Percentiles rank a stretch among this genome's conserved stretches.
phyloP scores from a whole-genome alignment of 2,888 invertebrate species.

The Loripinus fragilis region DNA sequence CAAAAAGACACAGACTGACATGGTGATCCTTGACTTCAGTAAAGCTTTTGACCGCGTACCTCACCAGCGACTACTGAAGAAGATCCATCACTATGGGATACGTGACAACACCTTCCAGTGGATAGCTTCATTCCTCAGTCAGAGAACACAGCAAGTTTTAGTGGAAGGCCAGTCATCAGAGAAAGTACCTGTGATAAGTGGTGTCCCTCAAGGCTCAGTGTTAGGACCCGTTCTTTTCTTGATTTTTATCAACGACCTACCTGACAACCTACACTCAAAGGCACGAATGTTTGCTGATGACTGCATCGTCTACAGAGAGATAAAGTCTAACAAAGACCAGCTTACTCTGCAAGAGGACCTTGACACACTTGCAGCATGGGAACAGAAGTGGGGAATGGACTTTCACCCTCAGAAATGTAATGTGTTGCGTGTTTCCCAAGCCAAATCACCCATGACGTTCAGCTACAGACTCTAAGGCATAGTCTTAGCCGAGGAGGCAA shows the following conservation, averaged over 20 bases:
- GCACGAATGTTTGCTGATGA: constrained; percentile 30
- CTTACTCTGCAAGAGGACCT: constrained; percentile 9
- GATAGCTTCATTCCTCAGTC: constrained; percentile 20
- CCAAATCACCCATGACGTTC: neutral
- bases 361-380: neutral
- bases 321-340: constrained; percentile 5
- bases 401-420: constrained; percentile 38
- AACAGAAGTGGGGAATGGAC: constrained; percentile 7
- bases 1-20: constrained; percentile 32
- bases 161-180: constrained; percentile 32
- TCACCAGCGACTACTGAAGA: constrained; percentile 22
- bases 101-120: constrained; percentile 20
- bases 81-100: constrained; percentile 30
- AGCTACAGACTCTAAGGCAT: constrained; percentile 8
- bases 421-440: constrained; percentile 3
- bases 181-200: constrained; percentile 29
- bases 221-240: constrained; percentile 27
- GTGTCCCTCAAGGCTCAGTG: constrained; percentile 36
- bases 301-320: constrained; percentile 24
- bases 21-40: constrained; percentile 31
- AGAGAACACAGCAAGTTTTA: constrained; percentile 24
- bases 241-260: constrained; percentile 29
- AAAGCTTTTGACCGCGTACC: constrained; percentile 32
- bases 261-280: neutral
- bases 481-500: neutral